Evolutionary conservation across 2,113 vertebrate species (phyloP).

Genomic region (Lota lota): DNA sequence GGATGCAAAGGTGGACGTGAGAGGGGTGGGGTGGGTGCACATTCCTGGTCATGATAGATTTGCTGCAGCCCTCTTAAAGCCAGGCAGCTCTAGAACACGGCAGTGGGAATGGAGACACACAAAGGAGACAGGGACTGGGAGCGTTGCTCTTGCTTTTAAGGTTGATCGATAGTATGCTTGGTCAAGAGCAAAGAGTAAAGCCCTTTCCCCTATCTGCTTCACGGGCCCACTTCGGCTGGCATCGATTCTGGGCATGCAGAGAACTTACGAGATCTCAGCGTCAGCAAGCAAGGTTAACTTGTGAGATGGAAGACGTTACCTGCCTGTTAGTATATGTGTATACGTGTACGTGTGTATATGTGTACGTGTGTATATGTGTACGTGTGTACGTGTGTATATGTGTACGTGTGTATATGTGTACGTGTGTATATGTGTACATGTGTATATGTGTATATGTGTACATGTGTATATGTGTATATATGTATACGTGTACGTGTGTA

Average conservation of each 20-base stretch:
- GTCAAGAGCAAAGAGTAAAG: slow-evolving; percentile 8
- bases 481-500: too few relatives aligned
- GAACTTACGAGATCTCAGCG: slow-evolving; percentile 3
- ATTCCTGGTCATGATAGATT: neutral
- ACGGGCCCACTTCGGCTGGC: neutral
- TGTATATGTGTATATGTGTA: too few relatives aligned
- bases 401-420: too few relatives aligned
- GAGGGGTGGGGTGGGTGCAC: slow-evolving; percentile 8
- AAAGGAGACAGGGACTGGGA: slow-evolving; percentile 30
- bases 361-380: too few relatives aligned
- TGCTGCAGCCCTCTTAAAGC: slow-evolving; percentile 8
- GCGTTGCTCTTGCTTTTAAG: slow-evolving; percentile 45
- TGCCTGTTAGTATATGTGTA: slow-evolving; percentile 11
- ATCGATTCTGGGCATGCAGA: slow-evolving; percentile 27
- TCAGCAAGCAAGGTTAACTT: slow-evolving; percentile 14
- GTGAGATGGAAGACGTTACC: slow-evolving; percentile 34
- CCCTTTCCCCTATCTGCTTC: neutral
- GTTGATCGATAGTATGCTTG: slow-evolving; percentile 54
- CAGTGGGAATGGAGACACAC: slow-evolving; percentile 32
- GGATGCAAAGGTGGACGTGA: neutral
- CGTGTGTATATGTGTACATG: too few relatives aligned
- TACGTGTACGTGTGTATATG: neutral
- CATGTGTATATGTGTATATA: too few relatives aligned
- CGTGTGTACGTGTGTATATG: too few relatives aligned
- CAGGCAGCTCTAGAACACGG: slow-evolving; percentile 12